These are phyloP conservation scores for Drosophila kanekoi DNA, from an alignment of 2,888 invertebrate genomes.

Conservation along the genomic window DNA sequence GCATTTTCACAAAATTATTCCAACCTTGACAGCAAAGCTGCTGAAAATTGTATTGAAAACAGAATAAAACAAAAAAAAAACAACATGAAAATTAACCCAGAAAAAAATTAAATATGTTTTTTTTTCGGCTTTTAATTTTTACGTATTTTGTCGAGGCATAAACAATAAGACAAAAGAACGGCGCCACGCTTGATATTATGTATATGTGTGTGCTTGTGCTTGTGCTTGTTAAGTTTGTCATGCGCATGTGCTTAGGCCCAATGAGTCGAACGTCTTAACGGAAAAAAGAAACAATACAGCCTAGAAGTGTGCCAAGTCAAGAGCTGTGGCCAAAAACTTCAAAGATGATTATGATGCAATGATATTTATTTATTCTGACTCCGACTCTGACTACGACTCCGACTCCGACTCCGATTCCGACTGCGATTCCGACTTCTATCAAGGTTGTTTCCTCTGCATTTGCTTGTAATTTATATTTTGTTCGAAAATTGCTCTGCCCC, in stretches of 20 bases:
- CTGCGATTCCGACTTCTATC: constrained; percentile 10
- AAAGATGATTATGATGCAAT: constrained; percentile 51
- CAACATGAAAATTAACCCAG: constrained; percentile 64
- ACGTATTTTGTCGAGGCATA: constrained; percentile 38
- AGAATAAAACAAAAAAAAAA: constrained; percentile 30
- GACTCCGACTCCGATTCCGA: neutral
- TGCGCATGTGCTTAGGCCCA: constrained; percentile 74
- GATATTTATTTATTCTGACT: constrained; percentile 32
- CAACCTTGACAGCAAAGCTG: constrained; percentile 82
- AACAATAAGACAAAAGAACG: constrained; percentile 77
- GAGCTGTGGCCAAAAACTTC: constrained; percentile 15
- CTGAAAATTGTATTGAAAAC: constrained; percentile 54
- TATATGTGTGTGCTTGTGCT: constrained; percentile 19
- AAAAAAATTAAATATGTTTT: constrained; percentile 46
- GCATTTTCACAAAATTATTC: constrained; percentile 81
- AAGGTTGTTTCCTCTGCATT: constrained; percentile 51
- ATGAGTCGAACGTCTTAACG: constrained; percentile 70
- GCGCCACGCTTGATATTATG: constrained; percentile 45
- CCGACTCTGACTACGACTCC: neutral
- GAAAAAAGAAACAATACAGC: constrained; percentile 57
- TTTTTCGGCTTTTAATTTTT: constrained; percentile 16
- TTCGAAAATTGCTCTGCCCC: constrained; percentile 22
- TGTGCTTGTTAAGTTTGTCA: constrained; percentile 66
- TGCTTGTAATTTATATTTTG: constrained; percentile 14
- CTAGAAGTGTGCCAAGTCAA: constrained; percentile 71